Base-by-base conservation (phyloP, 2,888 invertebrate species). In the Apeira syringaria region DNA sequence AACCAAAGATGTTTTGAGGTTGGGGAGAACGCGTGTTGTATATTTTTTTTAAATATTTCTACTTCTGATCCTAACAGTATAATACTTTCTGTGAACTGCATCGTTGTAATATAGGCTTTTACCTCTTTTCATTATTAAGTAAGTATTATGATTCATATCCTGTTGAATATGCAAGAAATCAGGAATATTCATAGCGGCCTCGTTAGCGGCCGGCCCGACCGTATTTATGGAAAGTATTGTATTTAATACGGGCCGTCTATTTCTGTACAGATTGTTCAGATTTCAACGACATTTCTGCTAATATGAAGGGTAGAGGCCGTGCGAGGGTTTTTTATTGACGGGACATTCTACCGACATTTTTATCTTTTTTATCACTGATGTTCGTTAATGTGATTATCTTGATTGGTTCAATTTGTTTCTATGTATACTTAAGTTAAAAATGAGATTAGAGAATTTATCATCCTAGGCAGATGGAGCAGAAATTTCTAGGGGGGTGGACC, bases 131-230 rank as follows among this genome's bases (percentile, higher is more conserved):
- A 35, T 46, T 67, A 80, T 73, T 74, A 74, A 74, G 75, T 74
- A 80, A 74, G 70, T 77, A 70, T 81, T 79, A 80, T 80, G 80
- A 83, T 82, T 83, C 77, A 81, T 80, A 70, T 74, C 70, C 78
- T 74, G 73, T 65, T 85, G 83, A 85, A 85, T 85, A 83, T 83
- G 71, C 83, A 80, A 69, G 66, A 57, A 69, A 64, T 69, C 42
- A 61, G 59, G 76, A 81, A 81, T 83, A 83, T 83, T 82, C 82
- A 83, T 82, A 69, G 73, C 69, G 51, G 63, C 68, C 80, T 85
- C 84, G 84, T 84, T 85, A 85, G 77, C 71, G 64, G 60, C 60
- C 63, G 68, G 72, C 70, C 61, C 66, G 72, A 51, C 59, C 64
- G 66, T 73, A 65, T 74, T 80, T 73, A 74, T 69, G 70, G 64